These are phyloP conservation scores for Azemiops feae DNA, from an alignment of 2,113 vertebrate genomes.

Conservation along the genomic window DNA sequence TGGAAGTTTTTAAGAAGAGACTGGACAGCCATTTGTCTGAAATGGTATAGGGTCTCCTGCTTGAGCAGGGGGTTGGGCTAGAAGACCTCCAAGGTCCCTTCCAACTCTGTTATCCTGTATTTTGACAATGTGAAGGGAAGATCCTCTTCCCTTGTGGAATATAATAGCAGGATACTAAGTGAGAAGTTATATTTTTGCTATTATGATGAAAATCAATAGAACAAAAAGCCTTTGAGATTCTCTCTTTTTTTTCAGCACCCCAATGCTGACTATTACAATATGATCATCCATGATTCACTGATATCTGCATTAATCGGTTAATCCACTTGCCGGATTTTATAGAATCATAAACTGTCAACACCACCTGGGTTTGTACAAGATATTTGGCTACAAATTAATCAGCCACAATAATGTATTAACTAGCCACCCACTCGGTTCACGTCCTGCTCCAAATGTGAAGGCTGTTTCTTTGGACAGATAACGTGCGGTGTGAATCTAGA, in stretches of 20 bases:
- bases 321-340: background rate
- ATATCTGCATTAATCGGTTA: background rate
- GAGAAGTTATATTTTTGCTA: background rate
- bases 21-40: no score
- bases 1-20: no score
- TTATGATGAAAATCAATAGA: background rate
- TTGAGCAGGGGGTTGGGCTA: no score
- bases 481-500: background rate
- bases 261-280: background rate
- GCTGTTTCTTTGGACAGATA: no score
- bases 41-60: no score
- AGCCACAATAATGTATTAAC: background rate
- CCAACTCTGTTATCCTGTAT: no score
- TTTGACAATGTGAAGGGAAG: no score
- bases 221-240: background rate
- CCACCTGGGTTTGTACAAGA: background rate
- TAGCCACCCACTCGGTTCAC: background rate
- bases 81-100: no score
- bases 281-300: background rate
- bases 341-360: background rate
- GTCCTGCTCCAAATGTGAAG: background rate
- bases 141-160: background rate
- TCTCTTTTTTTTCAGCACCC: background rate
- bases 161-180: slow-evolving; percentile 8
- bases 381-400: background rate